Evolutionary conservation across 2,113 vertebrate species (phyloP), one percentile per base, ranked within the genome.

Genomic region (Corythornis madagascariensis): DNA sequence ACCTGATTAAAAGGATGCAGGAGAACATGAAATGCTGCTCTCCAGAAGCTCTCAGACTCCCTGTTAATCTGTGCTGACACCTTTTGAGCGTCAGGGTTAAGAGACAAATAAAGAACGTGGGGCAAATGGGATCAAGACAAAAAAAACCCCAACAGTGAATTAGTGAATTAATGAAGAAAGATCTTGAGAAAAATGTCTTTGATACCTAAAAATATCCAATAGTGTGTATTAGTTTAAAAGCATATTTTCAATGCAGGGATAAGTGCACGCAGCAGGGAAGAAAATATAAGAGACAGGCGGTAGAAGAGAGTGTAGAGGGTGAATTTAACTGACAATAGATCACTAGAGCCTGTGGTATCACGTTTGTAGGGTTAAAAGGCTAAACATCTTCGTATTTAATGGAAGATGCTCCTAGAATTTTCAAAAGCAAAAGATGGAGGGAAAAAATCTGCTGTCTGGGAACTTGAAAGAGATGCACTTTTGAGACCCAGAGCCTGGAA

Each of bases 251-350:
- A 65, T 92, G 85, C 87, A 80, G 89, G 87, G 89, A 93, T 95
- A 95, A 96, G 91, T 75, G 85, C 89, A 86, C 94, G 0, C 94
- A 95, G 95, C 95, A 92, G 95, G 95, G 94, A 96, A 55, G 82
- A 83, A 95, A 88, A 93, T 86, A 74, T 53, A 87, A 96, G 93
- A 77, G 90, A 59, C 89, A 83, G 88, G 89, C 85, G 92, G 89
- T 50, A 88, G 91, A 17, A 48, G 88, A 67, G 80, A 86, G 80
- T 31, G 65, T 66, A 71, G 92, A 96, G 89, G 95, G 89, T 94
- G 95, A 94, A 94, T 96, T 96, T 96, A 94, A 89, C 95, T 94
- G 92, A 94, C 95, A 96, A 93, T 88, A 94, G 92, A 96, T 93
- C 94, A 89, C 89, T 94, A 11, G 82, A 93, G 94, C 65, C 91